These are phyloP conservation scores for Cromileptes altivelis DNA, from an alignment of 2,113 vertebrate genomes.

Conservation along the genomic window DNA sequence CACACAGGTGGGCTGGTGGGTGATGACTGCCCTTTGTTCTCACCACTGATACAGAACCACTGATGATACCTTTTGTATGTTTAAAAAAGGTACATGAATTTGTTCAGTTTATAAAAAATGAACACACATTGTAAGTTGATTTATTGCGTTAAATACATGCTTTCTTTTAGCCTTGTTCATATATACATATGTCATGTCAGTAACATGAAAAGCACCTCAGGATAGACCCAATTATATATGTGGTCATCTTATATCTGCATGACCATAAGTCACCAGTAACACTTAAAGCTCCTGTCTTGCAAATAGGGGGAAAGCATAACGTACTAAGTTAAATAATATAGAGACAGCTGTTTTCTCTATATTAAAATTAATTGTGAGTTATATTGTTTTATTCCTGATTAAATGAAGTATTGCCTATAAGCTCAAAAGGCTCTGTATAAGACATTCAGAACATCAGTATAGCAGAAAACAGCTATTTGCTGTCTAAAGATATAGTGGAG, in stretches of 20 bases:
- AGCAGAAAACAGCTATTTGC: too few relatives aligned
- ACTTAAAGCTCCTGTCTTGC: neutral
- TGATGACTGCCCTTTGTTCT: neutral
- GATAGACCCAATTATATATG: neutral
- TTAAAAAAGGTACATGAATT: too few relatives aligned
- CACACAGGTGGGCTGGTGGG: neutral
- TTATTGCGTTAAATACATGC: neutral
- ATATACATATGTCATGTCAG: neutral
- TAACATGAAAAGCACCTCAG: neutral
- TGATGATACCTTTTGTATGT: neutral
- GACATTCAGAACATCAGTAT: too few relatives aligned
- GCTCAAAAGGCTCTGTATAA: neutral
- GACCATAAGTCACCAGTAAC: neutral
- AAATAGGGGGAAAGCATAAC: neutral
- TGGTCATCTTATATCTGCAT: neutral
- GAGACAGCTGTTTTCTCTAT: neutral
- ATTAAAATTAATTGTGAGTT: neutral
- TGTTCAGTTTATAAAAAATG: neutral
- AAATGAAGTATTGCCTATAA: neutral
- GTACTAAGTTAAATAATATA: neutral
- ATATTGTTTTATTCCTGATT: neutral
- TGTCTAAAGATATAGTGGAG: too few relatives aligned
- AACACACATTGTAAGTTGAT: neutral
- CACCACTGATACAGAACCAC: neutral
- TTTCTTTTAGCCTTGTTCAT: neutral